Evolutionary conservation across 2,888 invertebrate genomes (phyloP).

Genomic region (Hoplodrina ambigua): DNA sequence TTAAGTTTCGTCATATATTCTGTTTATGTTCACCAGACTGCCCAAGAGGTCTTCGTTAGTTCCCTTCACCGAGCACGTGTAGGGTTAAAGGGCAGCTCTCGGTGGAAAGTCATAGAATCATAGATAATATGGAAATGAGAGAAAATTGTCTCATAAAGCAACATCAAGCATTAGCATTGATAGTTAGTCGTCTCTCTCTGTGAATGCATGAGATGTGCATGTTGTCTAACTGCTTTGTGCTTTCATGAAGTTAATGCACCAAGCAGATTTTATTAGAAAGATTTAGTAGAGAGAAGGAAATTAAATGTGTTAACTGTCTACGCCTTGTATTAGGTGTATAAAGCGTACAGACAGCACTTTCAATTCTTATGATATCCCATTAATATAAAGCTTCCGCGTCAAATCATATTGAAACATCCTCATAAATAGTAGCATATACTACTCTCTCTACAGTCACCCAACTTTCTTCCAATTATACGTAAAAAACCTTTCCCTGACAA

Average conservation of each 20-base stretch:
- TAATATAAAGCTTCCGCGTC: neutral
- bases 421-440: neutral
- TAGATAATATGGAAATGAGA: slow-evolving; percentile 46
- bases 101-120: slow-evolving; percentile 30
- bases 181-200: slow-evolving; percentile 15
- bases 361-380: neutral
- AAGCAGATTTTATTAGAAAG: neutral
- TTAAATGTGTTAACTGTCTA: neutral
- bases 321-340: too few relatives aligned
- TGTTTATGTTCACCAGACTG: slow-evolving; percentile 19
- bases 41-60: slow-evolving; percentile 14
- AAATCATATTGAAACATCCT: neutral
- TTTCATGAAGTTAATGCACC: neutral
- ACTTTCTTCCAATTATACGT: slow-evolving; percentile 47
- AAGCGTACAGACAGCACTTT: too few relatives aligned
- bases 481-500: slow-evolving; percentile 28
- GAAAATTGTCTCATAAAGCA: slow-evolving; percentile 35
- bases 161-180: neutral
- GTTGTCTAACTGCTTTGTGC: neutral
- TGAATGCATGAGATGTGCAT: neutral
- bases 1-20: slow-evolving; percentile 23
- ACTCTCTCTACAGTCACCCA: slow-evolving; percentile 7
- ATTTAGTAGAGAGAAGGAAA: neutral
- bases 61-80: slow-evolving; percentile 28
- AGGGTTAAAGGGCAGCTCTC: slow-evolving; percentile 38